Evolutionary conservation across 2,113 vertebrate species (phyloP), one percentile per base, ranked within the genome.

Genomic region (Amia ocellicauda): DNA sequence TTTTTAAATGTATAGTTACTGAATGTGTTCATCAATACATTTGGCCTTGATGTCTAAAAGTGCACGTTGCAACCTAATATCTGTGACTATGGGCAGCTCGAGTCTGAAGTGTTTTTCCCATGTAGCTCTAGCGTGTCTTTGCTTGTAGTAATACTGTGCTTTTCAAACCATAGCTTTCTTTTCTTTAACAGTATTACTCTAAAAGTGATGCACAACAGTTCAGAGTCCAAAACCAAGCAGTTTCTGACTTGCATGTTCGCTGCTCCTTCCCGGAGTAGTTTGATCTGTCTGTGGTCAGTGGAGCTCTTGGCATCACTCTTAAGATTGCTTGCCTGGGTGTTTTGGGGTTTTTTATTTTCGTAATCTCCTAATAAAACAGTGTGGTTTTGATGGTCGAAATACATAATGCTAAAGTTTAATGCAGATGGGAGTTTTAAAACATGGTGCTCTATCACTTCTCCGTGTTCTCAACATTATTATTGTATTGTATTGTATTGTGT

Each of bases 41-140:
- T n/a, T n/a, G n/a, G n/a, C n/a, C n/a, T 2, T n/a, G 14, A 47
- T 47, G 5, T 17, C 45, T 47, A 1, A 17, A 7, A 7, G n/a
- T 17, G 56, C 14, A 19, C 1, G 56, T 36, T 59, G 16, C 7
- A 19, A 55, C 49, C 45, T 41, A 57, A 67, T 67, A 74, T 91
- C 90, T 91, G 79, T 93, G 90, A 86, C 81, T 85, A 63, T 83
- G 86, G 90, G 84, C 80, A 74, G 79, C 78, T 88, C 85, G 86
- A 72, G 76, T 80, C 80, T 89, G 82, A 80, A 71, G 72, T 88
- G 79, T 75, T 31, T 73, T 74, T 69, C 62, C 70, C 65, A 75
- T 77, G 63, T 88, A 74, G 65, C 75, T 74, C 74, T 82, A 52
- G 83, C 88, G 87, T 91, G 84, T 86, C 72, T 82, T 74, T 77